phyloP scores from a whole-genome alignment of 2,888 invertebrate species.

The Noctua pronuba region DNA sequence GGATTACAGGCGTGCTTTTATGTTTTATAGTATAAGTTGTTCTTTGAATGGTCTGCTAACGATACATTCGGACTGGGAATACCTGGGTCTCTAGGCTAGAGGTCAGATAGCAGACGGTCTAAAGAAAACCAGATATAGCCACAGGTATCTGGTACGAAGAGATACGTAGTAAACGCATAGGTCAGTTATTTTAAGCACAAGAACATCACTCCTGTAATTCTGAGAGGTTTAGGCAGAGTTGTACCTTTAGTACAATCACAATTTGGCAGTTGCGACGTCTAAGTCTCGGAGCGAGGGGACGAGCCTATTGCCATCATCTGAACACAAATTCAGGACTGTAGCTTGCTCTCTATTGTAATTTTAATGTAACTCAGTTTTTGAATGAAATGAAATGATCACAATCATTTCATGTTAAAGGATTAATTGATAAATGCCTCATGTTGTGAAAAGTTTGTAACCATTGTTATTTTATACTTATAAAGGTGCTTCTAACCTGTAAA shows the following conservation, averaged over 20 bases:
- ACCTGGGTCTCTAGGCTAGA: conserved; percentile 31
- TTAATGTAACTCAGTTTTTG: not conserved
- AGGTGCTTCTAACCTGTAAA: no score
- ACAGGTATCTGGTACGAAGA: conserved; percentile 4
- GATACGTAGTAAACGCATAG: not conserved
- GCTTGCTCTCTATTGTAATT: not conserved
- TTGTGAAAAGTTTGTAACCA: no score
- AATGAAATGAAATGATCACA: no score
- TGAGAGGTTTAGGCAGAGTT: no score
- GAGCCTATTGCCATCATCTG: not conserved
- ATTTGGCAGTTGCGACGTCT: not conserved
- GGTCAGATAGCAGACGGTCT: conserved; percentile 39
- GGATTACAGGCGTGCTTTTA: not conserved
- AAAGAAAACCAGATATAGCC: conserved; percentile 44
- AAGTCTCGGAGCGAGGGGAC: not conserved
- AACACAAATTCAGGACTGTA: not conserved
- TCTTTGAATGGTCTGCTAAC: conserved; percentile 32
- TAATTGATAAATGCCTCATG: no score
- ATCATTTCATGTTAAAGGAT: no score
- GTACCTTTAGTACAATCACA: not conserved
- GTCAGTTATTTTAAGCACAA: not conserved
- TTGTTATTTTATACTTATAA: no score
- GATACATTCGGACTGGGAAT: conserved; percentile 16
- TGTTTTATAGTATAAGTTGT: not conserved
- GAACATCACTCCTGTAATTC: not conserved